A percentile compares a stretch with the other conserved stretches of the same genome.
These are phyloP conservation scores for Glaucopsyche alexis DNA, from an alignment of 2,888 invertebrate genomes.

Conservation along the genomic window DNA sequence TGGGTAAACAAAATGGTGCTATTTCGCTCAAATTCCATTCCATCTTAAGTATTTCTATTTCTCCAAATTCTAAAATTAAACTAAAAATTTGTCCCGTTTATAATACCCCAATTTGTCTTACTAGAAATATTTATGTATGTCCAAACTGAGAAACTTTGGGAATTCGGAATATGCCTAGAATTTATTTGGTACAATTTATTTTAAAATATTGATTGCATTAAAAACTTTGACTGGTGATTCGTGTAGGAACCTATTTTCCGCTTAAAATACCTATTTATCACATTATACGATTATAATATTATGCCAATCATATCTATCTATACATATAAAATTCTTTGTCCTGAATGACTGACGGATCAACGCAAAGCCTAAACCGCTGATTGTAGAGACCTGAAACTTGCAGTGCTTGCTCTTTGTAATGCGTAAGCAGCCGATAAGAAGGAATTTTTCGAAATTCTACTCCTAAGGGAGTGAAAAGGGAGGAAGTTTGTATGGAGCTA, in stretches of 20 bases:
- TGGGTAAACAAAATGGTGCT: background rate
- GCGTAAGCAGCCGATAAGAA: no score
- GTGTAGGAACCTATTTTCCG: background rate
- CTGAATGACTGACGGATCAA: no score
- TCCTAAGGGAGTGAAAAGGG: no score
- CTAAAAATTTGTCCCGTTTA: slow-evolving; percentile 37
- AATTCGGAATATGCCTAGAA: background rate
- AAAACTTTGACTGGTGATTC: background rate
- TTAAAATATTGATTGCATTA: slow-evolving; percentile 1
- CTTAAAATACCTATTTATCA: no score
- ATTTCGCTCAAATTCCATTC: slow-evolving; percentile 13
- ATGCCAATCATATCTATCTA: no score
- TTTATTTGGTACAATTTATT: background rate
- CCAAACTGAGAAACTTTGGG: slow-evolving; percentile 21
- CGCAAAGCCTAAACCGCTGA: no score
- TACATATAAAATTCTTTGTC: no score
- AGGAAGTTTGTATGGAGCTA: no score
- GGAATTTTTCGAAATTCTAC: no score
- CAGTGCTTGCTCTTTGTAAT: no score
- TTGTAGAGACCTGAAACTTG: no score
- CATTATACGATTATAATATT: no score
- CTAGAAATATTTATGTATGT: slow-evolving; percentile 27
- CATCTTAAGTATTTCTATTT: background rate
- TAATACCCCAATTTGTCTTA: slow-evolving; percentile 41
- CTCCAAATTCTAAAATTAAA: slow-evolving; percentile 32